phyloP scores from a whole-genome alignment of 2,113 vertebrate species.

The Ailurus styani region DNA sequence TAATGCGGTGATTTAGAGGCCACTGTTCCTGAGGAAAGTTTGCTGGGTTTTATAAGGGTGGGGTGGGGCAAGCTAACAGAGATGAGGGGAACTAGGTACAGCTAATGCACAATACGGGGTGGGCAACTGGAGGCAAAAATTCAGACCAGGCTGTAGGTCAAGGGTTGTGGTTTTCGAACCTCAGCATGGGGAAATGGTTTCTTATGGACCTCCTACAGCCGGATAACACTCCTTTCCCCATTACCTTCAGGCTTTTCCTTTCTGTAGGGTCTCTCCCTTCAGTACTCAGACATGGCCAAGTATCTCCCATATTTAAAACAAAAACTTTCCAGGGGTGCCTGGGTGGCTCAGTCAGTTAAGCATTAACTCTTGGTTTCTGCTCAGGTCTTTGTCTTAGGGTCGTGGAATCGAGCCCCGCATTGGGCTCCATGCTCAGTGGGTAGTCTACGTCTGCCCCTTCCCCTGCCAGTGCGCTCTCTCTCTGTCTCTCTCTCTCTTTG shows the following conservation, averaged over 20 bases:
- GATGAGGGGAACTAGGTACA: neutral
- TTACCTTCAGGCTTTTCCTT: neutral
- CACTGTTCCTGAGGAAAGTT: neutral
- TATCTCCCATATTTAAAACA: neutral
- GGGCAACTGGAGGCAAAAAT: neutral
- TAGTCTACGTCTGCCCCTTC: neutral
- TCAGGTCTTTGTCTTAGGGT: neutral
- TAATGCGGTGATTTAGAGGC: neutral
- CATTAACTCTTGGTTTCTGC: neutral
- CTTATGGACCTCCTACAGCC: neutral
- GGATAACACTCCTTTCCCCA: neutral
- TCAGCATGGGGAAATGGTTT: neutral
- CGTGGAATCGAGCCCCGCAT: neutral
- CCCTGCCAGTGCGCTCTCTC: neutral
- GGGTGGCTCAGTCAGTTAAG: neutral
- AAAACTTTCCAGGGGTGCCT: neutral
- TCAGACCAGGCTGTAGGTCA: neutral
- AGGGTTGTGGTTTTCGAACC: neutral
- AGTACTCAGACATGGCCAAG: neutral
- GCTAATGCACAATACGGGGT: neutral
- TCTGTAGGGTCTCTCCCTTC: neutral
- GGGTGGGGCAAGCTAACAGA: neutral
- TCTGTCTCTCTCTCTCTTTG: neutral
- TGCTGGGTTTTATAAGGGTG: neutral
- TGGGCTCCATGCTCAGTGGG: neutral